Conservation (phyloP, 1,140 invertebrate species). For the Drosophila rhopaloa region DNA sequence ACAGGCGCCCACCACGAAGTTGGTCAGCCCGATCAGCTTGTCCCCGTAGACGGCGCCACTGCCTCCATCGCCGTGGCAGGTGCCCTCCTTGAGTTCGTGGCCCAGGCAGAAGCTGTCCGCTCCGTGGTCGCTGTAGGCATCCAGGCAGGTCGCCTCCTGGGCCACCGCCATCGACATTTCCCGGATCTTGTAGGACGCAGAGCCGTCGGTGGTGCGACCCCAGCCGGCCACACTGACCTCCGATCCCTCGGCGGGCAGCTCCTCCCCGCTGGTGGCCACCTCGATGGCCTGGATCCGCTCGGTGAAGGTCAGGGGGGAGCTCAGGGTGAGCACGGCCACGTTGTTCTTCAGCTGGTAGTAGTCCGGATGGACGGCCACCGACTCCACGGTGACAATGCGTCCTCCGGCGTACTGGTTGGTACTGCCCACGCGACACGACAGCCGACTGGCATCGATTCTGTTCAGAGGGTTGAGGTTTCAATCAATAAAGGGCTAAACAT, state of each 20-base stretch:
- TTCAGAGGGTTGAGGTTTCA: background rate
- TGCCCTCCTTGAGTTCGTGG: conserved; percentile 69
- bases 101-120: conserved; percentile 58
- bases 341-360: conserved; percentile 85
- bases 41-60: conserved; percentile 60
- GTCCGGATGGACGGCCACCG: conserved; percentile 69
- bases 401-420: conserved; percentile 78
- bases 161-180: conserved; percentile 41
- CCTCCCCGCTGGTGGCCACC: conserved; percentile 25
- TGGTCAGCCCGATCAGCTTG: conserved; percentile 61
- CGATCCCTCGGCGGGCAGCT: conserved; percentile 33
- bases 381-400: conserved; percentile 29
- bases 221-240: conserved; percentile 62
- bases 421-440: conserved; percentile 72
- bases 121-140: conserved; percentile 58
- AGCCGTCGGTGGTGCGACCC: conserved; percentile 59
- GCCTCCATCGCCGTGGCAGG: conserved; percentile 75
- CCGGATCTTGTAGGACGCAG: conserved; percentile 62
- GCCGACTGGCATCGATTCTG: conserved; percentile 43
- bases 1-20: conserved; percentile 76
- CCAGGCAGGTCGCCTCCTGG: conserved; percentile 38
- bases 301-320: conserved; percentile 26
- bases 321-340: conserved; percentile 84
- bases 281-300: conserved; percentile 41
- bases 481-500: too few species aligned